Percentiles rank a stretch among this genome's conserved stretches.
Conservation (phyloP, 2,113 vertebrate genomes). For the Donacobius atricapilla region DNA sequence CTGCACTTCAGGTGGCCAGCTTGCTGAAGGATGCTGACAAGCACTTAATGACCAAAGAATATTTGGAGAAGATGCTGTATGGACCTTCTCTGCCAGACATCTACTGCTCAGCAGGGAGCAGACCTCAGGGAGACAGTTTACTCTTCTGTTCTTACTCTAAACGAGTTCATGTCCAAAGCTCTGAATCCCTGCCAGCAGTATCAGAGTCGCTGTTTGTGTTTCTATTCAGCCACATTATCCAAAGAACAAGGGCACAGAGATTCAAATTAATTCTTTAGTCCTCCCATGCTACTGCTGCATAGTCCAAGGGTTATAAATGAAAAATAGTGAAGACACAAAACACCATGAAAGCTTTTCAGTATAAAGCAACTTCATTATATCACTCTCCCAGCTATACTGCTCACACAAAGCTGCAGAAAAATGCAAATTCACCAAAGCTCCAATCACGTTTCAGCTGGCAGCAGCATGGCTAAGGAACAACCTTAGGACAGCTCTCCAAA, state of each 20-base stretch:
- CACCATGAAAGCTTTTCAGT: neutral
- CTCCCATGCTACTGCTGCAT: neutral
- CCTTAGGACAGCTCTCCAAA: neutral
- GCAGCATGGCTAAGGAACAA: neutral
- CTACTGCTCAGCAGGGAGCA: conserved; percentile 37
- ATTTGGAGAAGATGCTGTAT: neutral
- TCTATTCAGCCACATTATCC: conserved; percentile 6
- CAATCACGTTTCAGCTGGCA: neutral
- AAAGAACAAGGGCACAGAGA: conserved; percentile 27
- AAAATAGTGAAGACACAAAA: neutral
- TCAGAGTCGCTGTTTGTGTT: conserved; percentile 27
- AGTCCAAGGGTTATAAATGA: neutral
- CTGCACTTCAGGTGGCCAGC: neutral
- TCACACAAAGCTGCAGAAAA: neutral
- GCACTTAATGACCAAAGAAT: neutral
- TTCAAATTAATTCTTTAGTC: conserved; percentile 35
- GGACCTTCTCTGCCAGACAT: conserved; percentile 5
- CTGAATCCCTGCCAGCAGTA: conserved; percentile 48
- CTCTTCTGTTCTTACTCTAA: conserved; percentile 48
- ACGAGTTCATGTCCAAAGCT: conserved; percentile 36
- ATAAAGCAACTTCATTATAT: neutral
- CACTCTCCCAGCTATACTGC: neutral
- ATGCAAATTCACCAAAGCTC: neutral
- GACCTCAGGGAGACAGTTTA: conserved; percentile 15
- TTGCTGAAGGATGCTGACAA: neutral